phyloP scores from a whole-genome alignment of 2,888 invertebrate genomes.

The Geophilus truncorum region DNA sequence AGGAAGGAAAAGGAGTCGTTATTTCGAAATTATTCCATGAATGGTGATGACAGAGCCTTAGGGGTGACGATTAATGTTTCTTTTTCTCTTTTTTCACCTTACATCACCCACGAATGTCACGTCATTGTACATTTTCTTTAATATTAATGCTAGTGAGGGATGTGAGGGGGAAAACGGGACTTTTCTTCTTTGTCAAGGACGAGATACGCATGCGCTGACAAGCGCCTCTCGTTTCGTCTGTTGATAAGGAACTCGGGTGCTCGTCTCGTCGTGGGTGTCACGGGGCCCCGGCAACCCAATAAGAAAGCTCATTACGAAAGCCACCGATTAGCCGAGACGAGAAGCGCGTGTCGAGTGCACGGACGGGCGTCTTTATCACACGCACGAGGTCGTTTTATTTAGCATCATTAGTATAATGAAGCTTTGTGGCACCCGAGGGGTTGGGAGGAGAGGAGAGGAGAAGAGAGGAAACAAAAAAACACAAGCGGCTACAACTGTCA shows the following conservation, averaged over 20 bases:
- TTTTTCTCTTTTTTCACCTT: neutral
- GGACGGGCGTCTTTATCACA: neutral
- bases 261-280: neutral
- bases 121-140: neutral
- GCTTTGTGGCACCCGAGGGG: neutral
- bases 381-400: neutral
- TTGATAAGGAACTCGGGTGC: neutral
- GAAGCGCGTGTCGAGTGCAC: neutral
- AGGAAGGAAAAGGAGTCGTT: neutral
- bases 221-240: neutral
- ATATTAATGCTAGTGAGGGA: neutral
- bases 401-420: neutral
- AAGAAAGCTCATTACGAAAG: neutral
- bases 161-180: neutral
- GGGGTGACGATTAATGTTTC: constrained; percentile 32
- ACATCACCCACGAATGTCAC: neutral
- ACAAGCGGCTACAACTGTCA: neutral
- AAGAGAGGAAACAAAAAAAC: too few relatives aligned
- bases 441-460: neutral
- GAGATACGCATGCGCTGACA: neutral
- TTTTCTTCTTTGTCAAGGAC: neutral
- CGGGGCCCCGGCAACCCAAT: neutral
- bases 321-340: neutral
- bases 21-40: constrained; percentile 31
- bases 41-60: constrained; percentile 32